Conservation (phyloP, 2,797 vertebrate genomes). For the Poeciliopsis gracilis region DNA sequence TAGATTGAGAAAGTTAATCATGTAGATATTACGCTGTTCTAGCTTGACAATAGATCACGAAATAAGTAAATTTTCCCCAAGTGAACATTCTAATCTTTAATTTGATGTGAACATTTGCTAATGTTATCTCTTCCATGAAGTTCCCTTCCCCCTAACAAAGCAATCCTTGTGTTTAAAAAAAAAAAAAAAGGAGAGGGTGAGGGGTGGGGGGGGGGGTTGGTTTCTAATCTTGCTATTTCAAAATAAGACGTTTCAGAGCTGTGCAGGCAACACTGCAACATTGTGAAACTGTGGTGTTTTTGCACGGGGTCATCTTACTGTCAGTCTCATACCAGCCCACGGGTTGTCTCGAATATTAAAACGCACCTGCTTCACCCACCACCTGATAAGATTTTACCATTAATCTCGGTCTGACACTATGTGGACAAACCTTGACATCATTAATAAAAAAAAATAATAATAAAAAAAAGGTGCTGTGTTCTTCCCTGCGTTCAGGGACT, state of each 20-base stretch:
- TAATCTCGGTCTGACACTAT: not conserved
- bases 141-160: not conserved
- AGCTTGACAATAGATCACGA: not conserved
- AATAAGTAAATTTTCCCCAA: not conserved
- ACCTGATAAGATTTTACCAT: not conserved
- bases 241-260: not conserved
- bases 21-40: not conserved
- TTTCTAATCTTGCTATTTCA: not conserved
- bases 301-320: not conserved
- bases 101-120: not conserved
- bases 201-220: rapidly evolving
- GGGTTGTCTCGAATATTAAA: too few species aligned
- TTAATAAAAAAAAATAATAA: too few species aligned
- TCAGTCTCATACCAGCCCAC: not conserved
- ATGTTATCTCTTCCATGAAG: not conserved
- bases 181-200: too few species aligned
- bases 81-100: not conserved
- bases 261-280: not conserved
- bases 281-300: conserved; percentile 11
- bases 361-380: not conserved
- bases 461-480: not conserved
- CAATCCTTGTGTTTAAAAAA: not conserved
- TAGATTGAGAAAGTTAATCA: not conserved
- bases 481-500: too few species aligned
- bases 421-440: not conserved